A percentile compares a stretch with the other conserved stretches of the same genome.
phyloP scores from a whole-genome alignment of 2,113 vertebrate species.

The Ptilorrhoa leucosticta region DNA sequence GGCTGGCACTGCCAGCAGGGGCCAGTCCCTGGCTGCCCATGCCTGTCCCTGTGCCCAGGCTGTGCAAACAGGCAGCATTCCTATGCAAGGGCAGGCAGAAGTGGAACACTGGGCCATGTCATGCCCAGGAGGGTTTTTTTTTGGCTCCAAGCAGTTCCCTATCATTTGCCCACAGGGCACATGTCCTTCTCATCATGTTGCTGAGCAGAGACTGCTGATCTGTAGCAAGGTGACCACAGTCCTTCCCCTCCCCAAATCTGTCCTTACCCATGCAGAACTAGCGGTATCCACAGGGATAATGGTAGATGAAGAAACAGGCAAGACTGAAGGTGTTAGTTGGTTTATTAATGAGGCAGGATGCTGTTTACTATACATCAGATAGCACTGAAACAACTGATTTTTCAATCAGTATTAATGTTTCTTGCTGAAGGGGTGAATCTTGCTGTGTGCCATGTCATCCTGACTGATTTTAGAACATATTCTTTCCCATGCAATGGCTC shows the following conservation, averaged over 20 bases:
- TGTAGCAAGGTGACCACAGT: too few relatives aligned
- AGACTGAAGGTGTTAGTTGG: neutral
- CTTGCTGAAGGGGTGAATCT: neutral
- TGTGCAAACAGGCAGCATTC: neutral
- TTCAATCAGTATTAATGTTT: neutral
- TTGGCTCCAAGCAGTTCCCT: neutral
- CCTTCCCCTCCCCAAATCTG: neutral
- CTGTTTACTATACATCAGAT: neutral
- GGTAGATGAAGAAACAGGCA: neutral
- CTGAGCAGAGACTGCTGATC: neutral
- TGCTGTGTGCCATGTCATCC: neutral
- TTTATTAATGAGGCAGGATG: neutral
- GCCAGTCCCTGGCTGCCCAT: neutral
- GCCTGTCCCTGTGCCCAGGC: neutral
- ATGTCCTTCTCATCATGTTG: rapidly evolving
- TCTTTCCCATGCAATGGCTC: neutral
- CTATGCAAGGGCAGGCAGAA: neutral
- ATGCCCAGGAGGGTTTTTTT: neutral
- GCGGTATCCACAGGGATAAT: rapidly evolving
- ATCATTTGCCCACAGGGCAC: neutral
- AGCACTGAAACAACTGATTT: neutral
- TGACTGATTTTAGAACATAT: neutral
- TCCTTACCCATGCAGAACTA: neutral
- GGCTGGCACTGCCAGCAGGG: neutral
- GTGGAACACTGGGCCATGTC: neutral